phyloP scores from a whole-genome alignment of 2,113 vertebrate genomes.

The Oophaga pumilio region DNA sequence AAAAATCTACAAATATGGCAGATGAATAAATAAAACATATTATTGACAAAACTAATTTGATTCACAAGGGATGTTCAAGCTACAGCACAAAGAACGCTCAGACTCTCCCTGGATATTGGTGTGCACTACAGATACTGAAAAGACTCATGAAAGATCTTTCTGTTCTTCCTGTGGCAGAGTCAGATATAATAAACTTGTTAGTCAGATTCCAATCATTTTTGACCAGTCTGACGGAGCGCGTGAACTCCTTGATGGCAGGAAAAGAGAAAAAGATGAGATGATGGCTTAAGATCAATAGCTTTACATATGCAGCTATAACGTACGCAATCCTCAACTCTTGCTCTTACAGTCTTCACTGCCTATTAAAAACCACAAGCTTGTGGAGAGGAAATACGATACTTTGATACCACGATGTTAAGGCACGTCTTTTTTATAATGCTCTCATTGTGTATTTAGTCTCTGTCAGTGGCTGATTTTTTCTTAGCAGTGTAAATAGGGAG shows the following conservation, averaged over 20 bases:
- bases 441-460: conserved; percentile 15
- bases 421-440: conserved; percentile 22
- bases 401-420: neutral
- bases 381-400: conserved; percentile 14
- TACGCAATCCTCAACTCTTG: conserved; percentile 1
- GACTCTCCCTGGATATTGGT: neutral
- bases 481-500: neutral
- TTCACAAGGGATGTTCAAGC: neutral
- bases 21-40: neutral
- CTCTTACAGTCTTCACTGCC: conserved; percentile 31
- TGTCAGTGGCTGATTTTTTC: neutral
- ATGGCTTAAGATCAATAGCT: conserved; percentile 49
- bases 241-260: conserved; percentile 23
- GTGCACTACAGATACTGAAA: conserved; percentile 33
- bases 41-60: neutral
- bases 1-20: too few species aligned
- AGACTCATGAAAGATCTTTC: conserved; percentile 41
- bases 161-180: conserved; percentile 35
- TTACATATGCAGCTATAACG: conserved; percentile 39
- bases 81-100: neutral
- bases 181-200: conserved; percentile 52
- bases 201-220: conserved; percentile 45
- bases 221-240: conserved; percentile 42
- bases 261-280: conserved; percentile 43
- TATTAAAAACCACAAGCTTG: conserved; percentile 38